Evolutionary conservation across 64 coral and sea anemone species (phyloP), one percentile per base, ranked within the genome.

Genomic region (Pocillopora damicornis): DNA sequence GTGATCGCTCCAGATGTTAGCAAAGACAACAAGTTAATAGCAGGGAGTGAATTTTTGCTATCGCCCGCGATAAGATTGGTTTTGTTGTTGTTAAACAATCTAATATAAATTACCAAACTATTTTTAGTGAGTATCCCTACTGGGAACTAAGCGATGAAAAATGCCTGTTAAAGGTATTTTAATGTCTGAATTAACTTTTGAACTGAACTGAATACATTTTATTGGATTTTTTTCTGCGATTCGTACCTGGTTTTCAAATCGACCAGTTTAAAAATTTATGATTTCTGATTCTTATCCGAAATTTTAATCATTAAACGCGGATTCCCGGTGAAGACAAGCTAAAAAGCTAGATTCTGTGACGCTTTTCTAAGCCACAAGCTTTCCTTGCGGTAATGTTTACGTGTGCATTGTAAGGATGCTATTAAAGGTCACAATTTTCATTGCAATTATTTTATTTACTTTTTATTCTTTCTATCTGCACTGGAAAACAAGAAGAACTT

Each of bases 11-110:
- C 81, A 85, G 81, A 85, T 85, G 81, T 85, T 85, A 83, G 72
- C 81, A 85, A 85, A 85, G 65, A 66, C 81, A 72, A 38, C 64
- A 45, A 85, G 37, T 85, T 85, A 85, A 85, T 85, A 65, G 81
- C 38, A 4, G 12, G 38, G 63, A 85, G 65, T 72, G 26, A 85
- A 85, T 85, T 85, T 85, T 63, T 36, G 67, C 37, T 37, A 85
- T 72, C 37, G 81, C 2, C 35, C 5, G 64, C 37, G 81, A 85
- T 85, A 85, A 85, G 37, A 42, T 58, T 65, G 58, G 81, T 85
- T 63, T 66, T 72, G 81, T 85, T 85, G 42, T 73, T 85, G 81
- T 85, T 85, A 58, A 68, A 36, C 61, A 58, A 25, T 85, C 35
- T 85, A 85, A 85, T 85, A 65, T 71, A 72, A 85, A 85, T 85